These are phyloP conservation scores for Ctenopoma kingsleyae DNA, from an alignment of 2,797 vertebrate species.

Conservation along the genomic window DNA sequence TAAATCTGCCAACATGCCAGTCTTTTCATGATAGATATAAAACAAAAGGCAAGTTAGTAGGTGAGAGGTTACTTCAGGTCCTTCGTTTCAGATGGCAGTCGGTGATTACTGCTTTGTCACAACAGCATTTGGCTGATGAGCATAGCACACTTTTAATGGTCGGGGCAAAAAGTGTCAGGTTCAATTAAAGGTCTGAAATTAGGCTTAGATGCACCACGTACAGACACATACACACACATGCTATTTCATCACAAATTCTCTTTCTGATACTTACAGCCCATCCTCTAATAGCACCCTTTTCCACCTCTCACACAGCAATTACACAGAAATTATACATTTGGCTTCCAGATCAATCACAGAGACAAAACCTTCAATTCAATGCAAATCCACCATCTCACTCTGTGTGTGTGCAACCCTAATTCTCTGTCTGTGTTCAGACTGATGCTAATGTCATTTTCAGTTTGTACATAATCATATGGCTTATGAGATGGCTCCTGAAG, in stretches of 20 bases:
- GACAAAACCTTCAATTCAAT: constrained; percentile 61
- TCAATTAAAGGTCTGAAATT: constrained; percentile 61
- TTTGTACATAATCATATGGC: constrained; percentile 40
- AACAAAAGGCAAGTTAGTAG: constrained; percentile 16
- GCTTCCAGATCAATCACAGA: constrained; percentile 51
- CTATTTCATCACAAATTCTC: constrained; percentile 15
- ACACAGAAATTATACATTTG: constrained; percentile 64
- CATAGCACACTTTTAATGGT: constrained; percentile 44
- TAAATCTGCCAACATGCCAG: not conserved
- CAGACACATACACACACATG: constrained; percentile 21
- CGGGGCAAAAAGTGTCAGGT: constrained; percentile 50
- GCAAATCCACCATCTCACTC: constrained; percentile 38
- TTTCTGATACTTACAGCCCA: constrained; percentile 26
- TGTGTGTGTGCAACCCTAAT: constrained; percentile 8
- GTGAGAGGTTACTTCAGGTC: constrained; percentile 26
- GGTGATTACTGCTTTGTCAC: constrained; percentile 61
- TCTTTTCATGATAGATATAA: constrained; percentile 1
- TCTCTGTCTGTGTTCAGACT: constrained; percentile 14
- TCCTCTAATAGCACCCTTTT: constrained; percentile 57
- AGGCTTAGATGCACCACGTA: constrained; percentile 24
- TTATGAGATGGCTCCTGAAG: constrained; percentile 28
- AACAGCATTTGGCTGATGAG: constrained; percentile 70
- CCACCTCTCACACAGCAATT: constrained; percentile 46
- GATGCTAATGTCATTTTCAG: constrained; percentile 28
- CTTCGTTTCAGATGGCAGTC: constrained; percentile 15